phyloP scores from a whole-genome alignment of 1,140 invertebrate genomes.

The Trichomalopsis sarcophagae region DNA sequence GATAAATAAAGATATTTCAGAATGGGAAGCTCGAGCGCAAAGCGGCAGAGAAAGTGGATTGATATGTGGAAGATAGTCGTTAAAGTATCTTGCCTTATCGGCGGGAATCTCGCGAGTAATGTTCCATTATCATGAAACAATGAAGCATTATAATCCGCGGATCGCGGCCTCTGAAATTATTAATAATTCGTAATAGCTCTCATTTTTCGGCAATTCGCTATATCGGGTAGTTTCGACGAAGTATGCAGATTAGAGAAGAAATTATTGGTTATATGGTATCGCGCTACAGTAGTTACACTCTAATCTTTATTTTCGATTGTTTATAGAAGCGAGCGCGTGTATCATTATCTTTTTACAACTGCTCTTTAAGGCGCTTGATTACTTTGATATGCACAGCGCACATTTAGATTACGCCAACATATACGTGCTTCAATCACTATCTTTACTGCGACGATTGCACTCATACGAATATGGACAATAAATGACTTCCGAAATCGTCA shows the following conservation, averaged over 20 bases:
- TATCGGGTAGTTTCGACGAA: constrained; percentile 8
- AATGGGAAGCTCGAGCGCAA: not conserved
- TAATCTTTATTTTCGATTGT: not conserved
- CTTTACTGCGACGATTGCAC: not conserved
- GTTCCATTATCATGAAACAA: constrained; percentile 49
- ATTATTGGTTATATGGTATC: not conserved
- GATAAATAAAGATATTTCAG: constrained; percentile 46
- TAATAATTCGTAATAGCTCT: constrained; percentile 28
- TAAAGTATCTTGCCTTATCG: constrained; percentile 39
- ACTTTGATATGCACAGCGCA: not conserved
- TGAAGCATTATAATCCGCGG: constrained; percentile 36
- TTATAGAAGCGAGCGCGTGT: not conserved
- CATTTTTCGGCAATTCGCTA: not conserved
- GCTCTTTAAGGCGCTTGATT: no score
- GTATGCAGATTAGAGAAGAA: constrained; percentile 37
- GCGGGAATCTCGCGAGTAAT: constrained; percentile 38
- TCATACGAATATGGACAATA: no score
- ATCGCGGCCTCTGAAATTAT: constrained; percentile 16
- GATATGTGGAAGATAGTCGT: constrained; percentile 43
- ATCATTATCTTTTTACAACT: constrained; percentile 8
- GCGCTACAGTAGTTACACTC: constrained; percentile 2
- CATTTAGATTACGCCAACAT: not conserved
- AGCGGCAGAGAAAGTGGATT: constrained; percentile 45
- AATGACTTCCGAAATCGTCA: no score
- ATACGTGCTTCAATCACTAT: not conserved